Conservation (phyloP, 2,113 vertebrate species). For the Atlantisia rogersi region DNA sequence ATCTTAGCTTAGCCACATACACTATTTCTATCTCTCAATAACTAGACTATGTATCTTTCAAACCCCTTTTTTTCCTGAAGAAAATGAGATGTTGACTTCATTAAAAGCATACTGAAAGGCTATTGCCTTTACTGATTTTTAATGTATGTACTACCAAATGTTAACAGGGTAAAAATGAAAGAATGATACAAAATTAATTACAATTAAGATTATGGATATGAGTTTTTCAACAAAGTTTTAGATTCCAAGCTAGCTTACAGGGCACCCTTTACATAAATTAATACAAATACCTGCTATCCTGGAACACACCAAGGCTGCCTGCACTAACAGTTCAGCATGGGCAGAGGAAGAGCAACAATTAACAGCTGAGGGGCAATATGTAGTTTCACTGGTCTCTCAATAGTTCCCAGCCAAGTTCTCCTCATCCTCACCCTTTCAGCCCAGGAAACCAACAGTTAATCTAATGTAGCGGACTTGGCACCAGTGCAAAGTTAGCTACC, state of each 20-base stretch:
- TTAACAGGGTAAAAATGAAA: not conserved
- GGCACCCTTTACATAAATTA: not conserved
- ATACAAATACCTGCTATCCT: not conserved
- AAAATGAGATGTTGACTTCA: not conserved
- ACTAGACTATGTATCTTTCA: not conserved
- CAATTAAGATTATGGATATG: not conserved
- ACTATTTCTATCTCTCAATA: not conserved
- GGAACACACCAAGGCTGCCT: not conserved
- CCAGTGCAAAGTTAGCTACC: not conserved
- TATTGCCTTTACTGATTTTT: not conserved
- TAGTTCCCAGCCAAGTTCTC: not conserved
- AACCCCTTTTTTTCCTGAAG: not conserved
- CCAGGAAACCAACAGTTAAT: not conserved
- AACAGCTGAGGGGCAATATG: not conserved
- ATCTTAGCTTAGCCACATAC: not conserved
- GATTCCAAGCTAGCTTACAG: not conserved
- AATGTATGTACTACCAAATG: not conserved
- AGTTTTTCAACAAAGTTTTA: not conserved
- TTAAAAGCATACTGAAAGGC: not conserved
- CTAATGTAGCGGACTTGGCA: not conserved
- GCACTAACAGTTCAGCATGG: not conserved
- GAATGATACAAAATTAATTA: not conserved
- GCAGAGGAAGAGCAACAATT: not conserved
- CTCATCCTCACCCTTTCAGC: not conserved
- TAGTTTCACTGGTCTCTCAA: not conserved